Percentiles rank a stretch among this genome's conserved stretches.
These are phyloP conservation scores for Mungos mungo DNA, from an alignment of 2,113 vertebrate species.

Conservation along the genomic window DNA sequence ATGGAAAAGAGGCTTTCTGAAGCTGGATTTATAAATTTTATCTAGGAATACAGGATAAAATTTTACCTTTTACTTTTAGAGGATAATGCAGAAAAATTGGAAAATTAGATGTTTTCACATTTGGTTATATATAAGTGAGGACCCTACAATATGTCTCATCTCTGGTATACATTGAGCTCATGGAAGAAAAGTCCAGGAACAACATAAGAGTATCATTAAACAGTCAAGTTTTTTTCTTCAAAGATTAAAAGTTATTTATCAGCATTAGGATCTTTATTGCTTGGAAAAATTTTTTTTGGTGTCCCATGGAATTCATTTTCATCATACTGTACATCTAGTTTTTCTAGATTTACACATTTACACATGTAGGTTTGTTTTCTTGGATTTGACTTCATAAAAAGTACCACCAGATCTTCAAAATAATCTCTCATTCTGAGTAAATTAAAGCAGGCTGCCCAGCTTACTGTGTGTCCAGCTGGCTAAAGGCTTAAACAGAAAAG, in stretches of 20 bases:
- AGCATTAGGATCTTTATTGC: conserved; percentile 36
- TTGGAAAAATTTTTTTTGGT: not conserved
- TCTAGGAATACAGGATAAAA: not conserved
- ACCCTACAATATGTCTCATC: not conserved
- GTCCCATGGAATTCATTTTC: conserved; percentile 57
- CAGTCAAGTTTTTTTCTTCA: conserved; percentile 45
- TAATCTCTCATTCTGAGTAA: conserved; percentile 70
- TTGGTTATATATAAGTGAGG: not conserved
- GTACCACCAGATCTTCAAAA: conserved; percentile 66
- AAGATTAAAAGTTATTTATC: conserved; percentile 38
- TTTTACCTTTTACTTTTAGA: not conserved
- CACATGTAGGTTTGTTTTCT: conserved; percentile 66
- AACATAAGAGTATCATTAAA: conserved; percentile 19
- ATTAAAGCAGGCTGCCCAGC: conserved; percentile 75
- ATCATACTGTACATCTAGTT: conserved; percentile 41
- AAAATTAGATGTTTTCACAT: not conserved
- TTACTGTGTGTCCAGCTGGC: conserved; percentile 77
- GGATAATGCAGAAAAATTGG: not conserved
- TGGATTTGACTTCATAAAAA: conserved; percentile 68
- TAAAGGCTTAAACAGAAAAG: conserved; percentile 77
- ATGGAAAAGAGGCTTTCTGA: not conserved
- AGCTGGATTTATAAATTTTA: not conserved
- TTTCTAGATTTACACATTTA: conserved; percentile 62
- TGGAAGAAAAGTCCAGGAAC: not conserved
- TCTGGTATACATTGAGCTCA: not conserved